Conservation (phyloP, 2,113 vertebrate species). For the Eira barbara region DNA sequence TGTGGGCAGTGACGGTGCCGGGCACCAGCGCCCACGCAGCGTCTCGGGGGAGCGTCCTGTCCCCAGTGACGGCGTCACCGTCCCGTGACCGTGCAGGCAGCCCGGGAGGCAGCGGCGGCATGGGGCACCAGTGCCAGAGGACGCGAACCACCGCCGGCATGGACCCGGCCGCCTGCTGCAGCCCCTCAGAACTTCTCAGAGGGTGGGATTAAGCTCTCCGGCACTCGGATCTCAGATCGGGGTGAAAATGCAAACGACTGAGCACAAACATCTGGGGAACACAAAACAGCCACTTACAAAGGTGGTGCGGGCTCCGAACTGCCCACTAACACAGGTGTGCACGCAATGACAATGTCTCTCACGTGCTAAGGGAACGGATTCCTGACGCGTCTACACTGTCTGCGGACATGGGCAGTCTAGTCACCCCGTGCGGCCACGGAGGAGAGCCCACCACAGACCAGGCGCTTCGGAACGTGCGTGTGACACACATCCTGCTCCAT, state of each 20-base stretch:
- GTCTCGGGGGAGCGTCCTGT: rapidly evolving
- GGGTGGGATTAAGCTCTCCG: no score
- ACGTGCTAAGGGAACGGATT: no score
- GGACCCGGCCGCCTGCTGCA: no score
- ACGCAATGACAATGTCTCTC: background rate
- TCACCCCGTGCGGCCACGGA: rapidly evolving
- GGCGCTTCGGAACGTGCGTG: no score
- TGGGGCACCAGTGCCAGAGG: background rate
- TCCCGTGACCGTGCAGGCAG: no score
- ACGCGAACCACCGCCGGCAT: no score
- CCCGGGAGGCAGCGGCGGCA: no score
- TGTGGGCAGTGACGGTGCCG: background rate
- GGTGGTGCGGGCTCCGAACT: background rate
- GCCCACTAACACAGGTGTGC: background rate
- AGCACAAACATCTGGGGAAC: background rate
- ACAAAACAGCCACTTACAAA: no score
- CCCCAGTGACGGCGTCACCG: background rate
- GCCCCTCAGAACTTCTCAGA: background rate
- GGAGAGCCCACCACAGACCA: background rate
- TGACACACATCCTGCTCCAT: no score
- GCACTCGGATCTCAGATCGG: background rate
- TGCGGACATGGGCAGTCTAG: background rate
- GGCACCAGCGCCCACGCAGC: background rate
- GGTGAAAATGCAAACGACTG: background rate
- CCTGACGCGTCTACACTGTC: background rate